Percentiles rank a stretch among this genome's conserved stretches.
These are phyloP conservation scores for Gastrophryne carolinensis DNA, from an alignment of 2,797 vertebrate genomes.

Conservation along the genomic window DNA sequence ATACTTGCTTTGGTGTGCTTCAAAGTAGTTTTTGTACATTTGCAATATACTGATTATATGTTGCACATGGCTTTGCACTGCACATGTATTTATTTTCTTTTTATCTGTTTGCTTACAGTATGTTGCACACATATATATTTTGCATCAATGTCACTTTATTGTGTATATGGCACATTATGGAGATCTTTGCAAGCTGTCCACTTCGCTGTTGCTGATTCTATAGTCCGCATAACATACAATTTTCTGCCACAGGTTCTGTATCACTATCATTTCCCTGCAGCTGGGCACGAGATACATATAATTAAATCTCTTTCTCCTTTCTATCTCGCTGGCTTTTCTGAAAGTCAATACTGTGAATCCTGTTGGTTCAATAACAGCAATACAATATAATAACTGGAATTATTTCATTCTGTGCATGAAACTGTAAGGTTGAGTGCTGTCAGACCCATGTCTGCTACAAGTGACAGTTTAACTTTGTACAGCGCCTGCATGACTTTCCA, in stretches of 20 bases:
- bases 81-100: background rate
- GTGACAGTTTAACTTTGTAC: background rate
- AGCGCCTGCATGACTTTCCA: background rate
- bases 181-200: background rate
- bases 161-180: background rate
- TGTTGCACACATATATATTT: slow-evolving; percentile 17
- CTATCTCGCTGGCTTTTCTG: background rate
- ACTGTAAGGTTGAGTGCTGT: background rate
- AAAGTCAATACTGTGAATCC: background rate
- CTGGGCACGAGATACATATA: slow-evolving; percentile 10
- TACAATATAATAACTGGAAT: slow-evolving; percentile 19
- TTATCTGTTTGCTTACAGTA: slow-evolving; percentile 6
- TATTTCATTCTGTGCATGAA: slow-evolving; percentile 4
- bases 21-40: no score
- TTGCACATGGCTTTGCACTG: background rate
- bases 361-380: background rate
- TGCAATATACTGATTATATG: no score
- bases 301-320: slow-evolving; percentile 6
- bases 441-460: background rate
- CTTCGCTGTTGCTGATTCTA: background rate
- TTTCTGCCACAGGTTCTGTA: slow-evolving; percentile 26
- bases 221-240: background rate
- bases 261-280: slow-evolving; percentile 8
- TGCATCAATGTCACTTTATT: background rate
- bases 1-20: no score